Base-by-base conservation (phyloP, 2,797 vertebrate genomes). In the Notamacropus eugenii region DNA sequence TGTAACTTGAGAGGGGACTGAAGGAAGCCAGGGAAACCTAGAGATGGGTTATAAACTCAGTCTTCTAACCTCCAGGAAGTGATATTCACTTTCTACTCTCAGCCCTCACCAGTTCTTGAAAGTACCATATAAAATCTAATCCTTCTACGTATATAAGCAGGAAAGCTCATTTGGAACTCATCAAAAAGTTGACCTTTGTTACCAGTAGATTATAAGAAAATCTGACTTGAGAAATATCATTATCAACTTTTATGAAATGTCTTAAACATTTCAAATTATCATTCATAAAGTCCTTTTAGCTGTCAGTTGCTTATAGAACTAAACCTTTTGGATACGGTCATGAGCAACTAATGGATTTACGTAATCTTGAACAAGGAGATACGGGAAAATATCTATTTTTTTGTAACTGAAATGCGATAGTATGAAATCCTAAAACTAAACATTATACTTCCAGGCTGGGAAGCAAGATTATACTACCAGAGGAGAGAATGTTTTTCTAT, bases 231-330 rank as follows among this genome's bases (percentile, higher is more conserved):
- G 40, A 24, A 82, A 82, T 13, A 55, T 27, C 28, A 55, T 54
- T 96, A 16, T 24, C 67, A 92, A 24, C 40, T 91, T 96, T 8
- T 93, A 92, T 87, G 59, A 55, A 91, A 95, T 40, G 46, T 2
- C 34, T 96, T 95, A 40, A 91, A 93, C 90, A 92, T 92, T 91
- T 54, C 74, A 94, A n/a, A 11, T n/a, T 12, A 96, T 96, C 91
- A 92, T 95, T 96, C 67, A 82, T 82, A 82, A 82, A 82, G 13
- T 82, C 46, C 46, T 93, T 96, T 82, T 94, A 54, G 16, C 55
- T 90, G 95, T 95, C 94, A 96, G 94, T 62, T 94, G 55, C 93
- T 93, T 94, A 74, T 92, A 91, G 87, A 95, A 57, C 58, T 90
- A 96, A 94, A n/a, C 2, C 91, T 90, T 74, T 54, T 74, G 74